Evolutionary conservation across 2,888 invertebrate genomes (phyloP), one percentile per base, ranked within the genome.

Genomic region (Heliconius ethilla): DNA sequence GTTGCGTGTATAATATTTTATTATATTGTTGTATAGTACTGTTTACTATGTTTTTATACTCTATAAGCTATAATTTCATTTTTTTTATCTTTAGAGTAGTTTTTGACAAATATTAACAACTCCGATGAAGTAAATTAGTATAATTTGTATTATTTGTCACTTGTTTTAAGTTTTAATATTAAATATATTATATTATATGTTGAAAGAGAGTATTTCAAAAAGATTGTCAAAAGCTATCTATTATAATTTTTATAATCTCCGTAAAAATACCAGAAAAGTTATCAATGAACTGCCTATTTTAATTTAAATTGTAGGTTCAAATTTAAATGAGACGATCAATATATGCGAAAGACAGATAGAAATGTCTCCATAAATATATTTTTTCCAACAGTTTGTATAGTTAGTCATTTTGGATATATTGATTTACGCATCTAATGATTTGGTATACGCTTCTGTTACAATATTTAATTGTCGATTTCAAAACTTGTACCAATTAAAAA

Each of bases 21-120:
- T 67, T 25, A n/a, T 69, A 40, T 7, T 69, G 25, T 69, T 67
- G 67, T 67, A 45, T 69, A 45, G n/a, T 69, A 69, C 25, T 25
- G n/a, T n/a, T 37, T 37, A 40, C 10, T 63, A 25, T 13, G 13
- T n/a, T 13, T 25, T 40, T 69, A 29, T 67, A 40, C 13, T 25
- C 15, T 45, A 9, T 45, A 69, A 40, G 13, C 6, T 5, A 9
- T n/a, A 25, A 9, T 67, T 37, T 37, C 33, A 33, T 33, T 66
- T 69, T 67, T 37, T 69, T 13, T 40, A 40, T 69, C 40, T 45
- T 69, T 9, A 69, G 25, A 40, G 25, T 25, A 69, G 11, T 37
- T 40, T 37, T 40, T 69, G 40, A 25, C 15, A 40, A 40, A n/a
- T 9, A 45, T 37, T 40, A 13, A 15, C 25, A 15, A 45, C 40